Evolutionary conservation across 2,888 invertebrate species (phyloP).

Genomic region (Plagiodera versicolora): DNA sequence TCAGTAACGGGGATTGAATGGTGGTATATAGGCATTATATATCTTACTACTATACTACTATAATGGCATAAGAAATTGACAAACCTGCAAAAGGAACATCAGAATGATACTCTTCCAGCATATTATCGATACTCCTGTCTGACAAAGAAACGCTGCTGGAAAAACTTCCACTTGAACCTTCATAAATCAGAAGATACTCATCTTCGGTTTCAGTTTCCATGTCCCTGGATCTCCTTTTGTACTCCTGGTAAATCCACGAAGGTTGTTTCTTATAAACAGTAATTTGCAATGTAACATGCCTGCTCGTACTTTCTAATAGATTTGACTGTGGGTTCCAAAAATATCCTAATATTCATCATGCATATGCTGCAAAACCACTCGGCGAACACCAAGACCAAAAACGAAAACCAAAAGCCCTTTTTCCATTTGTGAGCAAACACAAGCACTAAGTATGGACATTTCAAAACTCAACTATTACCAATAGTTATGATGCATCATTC

Average conservation of each 20-base stretch:
- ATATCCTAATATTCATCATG: constrained; percentile 19
- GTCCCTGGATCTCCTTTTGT: constrained; percentile 81
- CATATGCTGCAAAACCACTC: constrained; percentile 16
- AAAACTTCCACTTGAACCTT: constrained; percentile 73
- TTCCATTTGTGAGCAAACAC: not conserved
- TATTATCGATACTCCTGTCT: constrained; percentile 79
- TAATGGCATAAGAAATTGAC: not conserved
- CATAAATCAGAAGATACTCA: constrained; percentile 58
- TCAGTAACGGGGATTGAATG: no score
- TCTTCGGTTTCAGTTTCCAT: constrained; percentile 80
- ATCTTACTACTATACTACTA: not conserved
- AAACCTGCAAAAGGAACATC: constrained; percentile 86
- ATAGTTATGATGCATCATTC: no score
- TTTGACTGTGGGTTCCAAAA: constrained; percentile 21
- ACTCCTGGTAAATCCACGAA: constrained; percentile 63
- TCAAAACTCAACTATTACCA: no score
- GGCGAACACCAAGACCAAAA: not conserved
- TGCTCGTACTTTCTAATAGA: constrained; percentile 23
- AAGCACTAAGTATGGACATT: not conserved
- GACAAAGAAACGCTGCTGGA: constrained; percentile 71
- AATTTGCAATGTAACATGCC: constrained; percentile 29
- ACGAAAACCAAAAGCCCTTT: not conserved
- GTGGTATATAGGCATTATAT: no score
- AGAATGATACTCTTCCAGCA: constrained; percentile 81
- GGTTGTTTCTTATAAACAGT: constrained; percentile 27